A percentile compares a stretch with the other conserved stretches of the same genome.
These are phyloP conservation scores for Lypha dubia DNA, from an alignment of 2,888 invertebrate species.

Conservation along the genomic window DNA sequence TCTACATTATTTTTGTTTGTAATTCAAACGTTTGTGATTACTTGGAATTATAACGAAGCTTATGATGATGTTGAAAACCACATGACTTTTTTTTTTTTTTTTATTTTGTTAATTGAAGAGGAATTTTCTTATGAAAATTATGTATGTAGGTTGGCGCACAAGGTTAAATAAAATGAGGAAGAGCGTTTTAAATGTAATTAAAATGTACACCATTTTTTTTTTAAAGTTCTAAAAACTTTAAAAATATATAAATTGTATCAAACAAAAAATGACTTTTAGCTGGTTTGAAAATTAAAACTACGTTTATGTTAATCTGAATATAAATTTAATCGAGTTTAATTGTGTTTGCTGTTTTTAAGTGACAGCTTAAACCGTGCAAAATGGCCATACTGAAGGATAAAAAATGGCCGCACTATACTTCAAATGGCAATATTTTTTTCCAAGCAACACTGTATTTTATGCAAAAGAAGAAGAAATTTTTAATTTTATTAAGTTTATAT, in stretches of 20 bases:
- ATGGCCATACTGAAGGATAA: too few species aligned
- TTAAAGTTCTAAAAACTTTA: not conserved
- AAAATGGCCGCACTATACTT: too few species aligned
- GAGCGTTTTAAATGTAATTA: not conserved
- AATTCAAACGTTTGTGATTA: not conserved
- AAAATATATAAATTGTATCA: not conserved
- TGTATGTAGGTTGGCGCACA: not conserved
- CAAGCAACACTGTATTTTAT: too few species aligned
- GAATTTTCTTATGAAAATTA: constrained; percentile 1
- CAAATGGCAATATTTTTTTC: too few species aligned
- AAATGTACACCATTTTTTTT: not conserved
- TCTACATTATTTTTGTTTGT: not conserved
- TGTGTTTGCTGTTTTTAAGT: too few species aligned
- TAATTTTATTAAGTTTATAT: too few species aligned
- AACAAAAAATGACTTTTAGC: too few species aligned
- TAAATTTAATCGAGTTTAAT: too few species aligned
- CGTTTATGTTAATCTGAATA: too few species aligned
- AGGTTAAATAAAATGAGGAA: not conserved
- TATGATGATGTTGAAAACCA: not conserved
- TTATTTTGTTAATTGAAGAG: constrained; percentile 23
- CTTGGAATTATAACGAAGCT: not conserved
- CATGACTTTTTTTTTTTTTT: constrained; percentile 12
- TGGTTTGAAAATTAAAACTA: too few species aligned
- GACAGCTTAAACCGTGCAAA: too few species aligned
- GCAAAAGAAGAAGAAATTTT: too few species aligned